phyloP scores from a whole-genome alignment of 2,797 vertebrate species.

The Parambassis ranga region DNA sequence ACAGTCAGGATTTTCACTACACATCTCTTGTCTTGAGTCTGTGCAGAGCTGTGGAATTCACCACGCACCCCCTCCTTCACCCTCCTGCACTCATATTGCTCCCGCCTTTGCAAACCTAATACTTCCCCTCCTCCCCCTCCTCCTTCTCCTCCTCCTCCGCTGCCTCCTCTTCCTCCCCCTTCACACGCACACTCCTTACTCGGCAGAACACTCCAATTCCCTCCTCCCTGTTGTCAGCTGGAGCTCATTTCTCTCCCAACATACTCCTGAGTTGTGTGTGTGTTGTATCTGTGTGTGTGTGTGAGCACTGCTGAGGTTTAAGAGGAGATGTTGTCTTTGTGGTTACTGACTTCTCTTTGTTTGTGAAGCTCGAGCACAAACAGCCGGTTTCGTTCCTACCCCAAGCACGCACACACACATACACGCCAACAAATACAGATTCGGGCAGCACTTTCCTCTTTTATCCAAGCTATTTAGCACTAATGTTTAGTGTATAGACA shows the following conservation, averaged over 20 bases:
- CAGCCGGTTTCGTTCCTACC: conserved; percentile 31
- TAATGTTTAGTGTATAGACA: not conserved
- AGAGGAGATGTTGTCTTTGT: conserved; percentile 60
- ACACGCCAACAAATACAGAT: conserved; percentile 17
- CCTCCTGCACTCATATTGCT: conserved; percentile 54
- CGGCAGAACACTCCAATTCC: conserved; percentile 62
- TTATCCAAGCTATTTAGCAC: not conserved
- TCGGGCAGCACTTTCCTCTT: conserved; percentile 29
- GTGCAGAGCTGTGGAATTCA: conserved; percentile 68
- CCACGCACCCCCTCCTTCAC: conserved; percentile 33
- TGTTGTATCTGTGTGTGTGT: not conserved
- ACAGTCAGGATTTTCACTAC: conserved; percentile 66
- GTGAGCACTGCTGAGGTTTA: conserved; percentile 42
- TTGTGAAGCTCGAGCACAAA: conserved; percentile 55
- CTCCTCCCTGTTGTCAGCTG: conserved; percentile 62
- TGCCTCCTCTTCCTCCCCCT: conserved; percentile 15
- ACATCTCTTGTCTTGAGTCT: conserved; percentile 40
- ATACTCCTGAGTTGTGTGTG: conserved; percentile 40
- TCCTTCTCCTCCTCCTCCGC: not conserved
- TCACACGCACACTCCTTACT: conserved; percentile 63
- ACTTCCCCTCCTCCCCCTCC: conserved; percentile 16
- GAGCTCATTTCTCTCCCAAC: conserved; percentile 69
- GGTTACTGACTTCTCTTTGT: conserved; percentile 58
- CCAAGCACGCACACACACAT: not conserved
- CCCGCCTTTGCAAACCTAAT: conserved; percentile 59